Evolutionary conservation across 1,140 invertebrate genomes (phyloP), one percentile per base, ranked within the genome.

Genomic region (Metaphire vulgaris): DNA sequence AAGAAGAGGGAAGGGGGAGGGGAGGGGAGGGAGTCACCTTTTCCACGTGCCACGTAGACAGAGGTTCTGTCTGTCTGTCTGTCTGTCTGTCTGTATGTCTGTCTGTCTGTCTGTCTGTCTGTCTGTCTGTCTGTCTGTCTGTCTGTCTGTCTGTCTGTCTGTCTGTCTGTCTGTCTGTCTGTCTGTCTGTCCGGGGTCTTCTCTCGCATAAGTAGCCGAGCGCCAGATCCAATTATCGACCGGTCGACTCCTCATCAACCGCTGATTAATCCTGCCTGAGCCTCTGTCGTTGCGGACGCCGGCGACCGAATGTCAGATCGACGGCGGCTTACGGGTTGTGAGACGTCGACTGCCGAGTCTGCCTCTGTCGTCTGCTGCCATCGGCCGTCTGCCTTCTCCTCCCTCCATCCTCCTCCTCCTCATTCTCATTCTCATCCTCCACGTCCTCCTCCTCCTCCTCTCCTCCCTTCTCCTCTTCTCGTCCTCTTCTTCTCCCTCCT

Each of bases 71-170:
- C 6, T 56, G 31, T 73, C 72, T 34, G 31, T 73, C 72, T 34
- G 31, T 73, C 72, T 34, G 31, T 73, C 72, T 34, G 31, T 73
- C 72, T 34, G 31, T 73, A 30, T 34, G 31, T 73, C 72, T 34
- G 31, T 73, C 72, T 34, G 31, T 73, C 72, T 34, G 31, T 73
- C 72, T 34, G 31, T 73, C 6, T 34, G 31, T 73, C 72, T 34
- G 72, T 73, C 72, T 34, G 72, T 73, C 72, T 34, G 31, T 73
- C 72, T 34, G 72, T 73, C 72, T 34, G 72, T 73, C 72, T 34
- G 31, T 73, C 72, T 34, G 31, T 73, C 72, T 34, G 72, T 73
- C 72, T 34, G 32, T 34, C 6, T 73, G 72, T 73, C 32, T 41
- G 26, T 73, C 30, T 33, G 30, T 73, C 32, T 41, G 72, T 73